A percentile compares a stretch with the other conserved stretches of the same genome.
Conservation (phyloP, 2,113 vertebrate species). For the Pleuronectes platessa region DNA sequence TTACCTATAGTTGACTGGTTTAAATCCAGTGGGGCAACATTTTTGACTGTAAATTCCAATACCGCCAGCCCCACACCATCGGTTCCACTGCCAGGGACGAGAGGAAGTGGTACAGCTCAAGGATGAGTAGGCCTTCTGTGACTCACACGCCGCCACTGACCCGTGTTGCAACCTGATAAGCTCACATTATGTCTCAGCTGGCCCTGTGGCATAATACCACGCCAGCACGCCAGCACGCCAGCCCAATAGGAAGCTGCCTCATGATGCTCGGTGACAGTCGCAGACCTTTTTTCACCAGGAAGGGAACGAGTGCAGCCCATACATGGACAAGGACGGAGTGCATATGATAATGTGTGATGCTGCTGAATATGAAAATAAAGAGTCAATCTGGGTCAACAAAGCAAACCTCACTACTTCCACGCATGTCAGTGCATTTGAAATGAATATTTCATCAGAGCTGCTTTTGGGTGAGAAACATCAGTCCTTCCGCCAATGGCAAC, state of each 20-base stretch:
- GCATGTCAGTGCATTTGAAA: conserved; percentile 33
- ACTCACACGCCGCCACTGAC: conserved; percentile 76
- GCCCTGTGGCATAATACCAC: conserved; percentile 65
- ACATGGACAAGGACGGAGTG: conserved; percentile 55
- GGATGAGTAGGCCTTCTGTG: conserved; percentile 63
- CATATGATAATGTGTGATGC: conserved; percentile 22
- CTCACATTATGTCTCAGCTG: conserved; percentile 75
- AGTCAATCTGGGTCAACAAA: conserved; percentile 47
- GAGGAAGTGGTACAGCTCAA: conserved; percentile 56
- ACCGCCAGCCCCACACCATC: neutral
- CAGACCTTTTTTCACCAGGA: conserved; percentile 40
- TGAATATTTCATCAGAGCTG: conserved; percentile 43
- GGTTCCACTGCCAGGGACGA: conserved; percentile 14
- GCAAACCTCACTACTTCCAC: conserved; percentile 31
- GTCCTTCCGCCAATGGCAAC: conserved; percentile 35
- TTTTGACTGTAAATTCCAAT: neutral
- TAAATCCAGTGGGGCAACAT: neutral
- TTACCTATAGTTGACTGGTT: neutral
- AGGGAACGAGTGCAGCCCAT: conserved; percentile 41
- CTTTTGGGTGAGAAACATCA: conserved; percentile 37
- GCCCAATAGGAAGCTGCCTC: conserved; percentile 63
- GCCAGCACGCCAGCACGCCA: conserved; percentile 61
- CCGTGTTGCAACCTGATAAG: conserved; percentile 76
- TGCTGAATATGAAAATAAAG: conserved; percentile 54
- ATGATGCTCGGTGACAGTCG: conserved; percentile 59